Evolutionary conservation across 1,140 invertebrate genomes (phyloP).

Genomic region (Popillia japonica): DNA sequence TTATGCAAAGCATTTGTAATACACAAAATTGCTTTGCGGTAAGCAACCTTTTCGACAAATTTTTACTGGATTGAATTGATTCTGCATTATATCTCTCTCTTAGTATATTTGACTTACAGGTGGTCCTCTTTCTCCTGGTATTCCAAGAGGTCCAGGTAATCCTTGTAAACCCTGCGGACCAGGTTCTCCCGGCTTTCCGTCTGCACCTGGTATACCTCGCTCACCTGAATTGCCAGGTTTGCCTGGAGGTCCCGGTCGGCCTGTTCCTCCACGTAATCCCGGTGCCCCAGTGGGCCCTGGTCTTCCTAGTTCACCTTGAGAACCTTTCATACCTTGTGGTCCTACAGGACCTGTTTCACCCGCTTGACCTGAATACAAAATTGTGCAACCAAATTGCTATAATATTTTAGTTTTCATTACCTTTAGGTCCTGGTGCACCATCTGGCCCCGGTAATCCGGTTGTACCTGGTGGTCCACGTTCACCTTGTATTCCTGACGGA

Average conservation of each 20-base stretch:
- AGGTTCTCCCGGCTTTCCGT: constrained; percentile 79
- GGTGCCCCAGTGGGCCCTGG: constrained; percentile 75
- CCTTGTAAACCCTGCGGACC: constrained; percentile 79
- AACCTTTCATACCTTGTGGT: constrained; percentile 73
- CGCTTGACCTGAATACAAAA: constrained; percentile 65
- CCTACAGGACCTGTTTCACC: constrained; percentile 71
- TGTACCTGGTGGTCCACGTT: constrained; percentile 72
- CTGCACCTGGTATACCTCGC: constrained; percentile 77
- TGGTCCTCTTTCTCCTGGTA: constrained; percentile 79
- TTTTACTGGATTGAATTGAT: too few relatives aligned
- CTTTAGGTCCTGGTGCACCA: constrained; percentile 76
- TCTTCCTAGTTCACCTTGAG: constrained; percentile 73
- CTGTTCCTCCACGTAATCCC: constrained; percentile 72
- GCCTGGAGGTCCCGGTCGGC: constrained; percentile 72
- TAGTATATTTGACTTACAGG: too few relatives aligned
- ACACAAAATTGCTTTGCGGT: too few relatives aligned
- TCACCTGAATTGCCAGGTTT: constrained; percentile 78
- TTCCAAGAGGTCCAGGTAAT: constrained; percentile 76
- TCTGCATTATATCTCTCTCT: too few relatives aligned
- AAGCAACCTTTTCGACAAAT: too few relatives aligned
- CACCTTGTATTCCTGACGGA: constrained; percentile 74
- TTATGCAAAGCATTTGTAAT: too few relatives aligned
- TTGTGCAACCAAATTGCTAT: background rate
- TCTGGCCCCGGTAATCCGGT: constrained; percentile 79
- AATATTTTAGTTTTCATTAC: constrained; percentile 51